phyloP scores from a whole-genome alignment of 2,888 invertebrate species.

The Harpalus rufipes region DNA sequence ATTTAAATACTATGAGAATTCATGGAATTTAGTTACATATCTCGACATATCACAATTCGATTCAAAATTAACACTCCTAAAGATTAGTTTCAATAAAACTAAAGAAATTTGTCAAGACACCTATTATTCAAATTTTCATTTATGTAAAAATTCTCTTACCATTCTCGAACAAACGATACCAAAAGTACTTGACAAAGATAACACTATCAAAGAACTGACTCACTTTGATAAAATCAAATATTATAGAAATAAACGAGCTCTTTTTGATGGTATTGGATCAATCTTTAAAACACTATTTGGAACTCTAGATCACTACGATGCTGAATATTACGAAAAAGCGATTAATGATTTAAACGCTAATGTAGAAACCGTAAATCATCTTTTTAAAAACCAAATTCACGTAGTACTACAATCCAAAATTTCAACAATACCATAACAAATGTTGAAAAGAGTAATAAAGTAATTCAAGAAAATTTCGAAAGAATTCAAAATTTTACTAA shows the following conservation, averaged over 20 bases:
- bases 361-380: conserved; percentile 58
- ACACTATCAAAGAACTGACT: too few species aligned
- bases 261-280: background rate
- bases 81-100: background rate
- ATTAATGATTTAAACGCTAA: conserved; percentile 26
- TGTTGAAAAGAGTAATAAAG: too few species aligned
- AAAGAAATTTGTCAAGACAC: too few species aligned
- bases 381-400: conserved; percentile 68
- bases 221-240: background rate
- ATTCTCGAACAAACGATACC: background rate
- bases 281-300: too few species aligned
- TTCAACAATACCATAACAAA: conserved; percentile 66
- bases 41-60: background rate
- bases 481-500: too few species aligned
- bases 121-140: too few species aligned
- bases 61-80: background rate
- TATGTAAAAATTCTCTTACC: background rate
- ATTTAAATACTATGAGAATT: background rate
- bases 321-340: background rate
- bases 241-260: background rate
- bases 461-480: too few species aligned
- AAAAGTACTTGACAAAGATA: too few species aligned
- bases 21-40: background rate
- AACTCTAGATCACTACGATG: background rate
- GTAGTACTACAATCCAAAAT: conserved; percentile 67